These are phyloP conservation scores for Gasteruption jaculator DNA, from an alignment of 2,888 invertebrate species.

Conservation along the genomic window DNA sequence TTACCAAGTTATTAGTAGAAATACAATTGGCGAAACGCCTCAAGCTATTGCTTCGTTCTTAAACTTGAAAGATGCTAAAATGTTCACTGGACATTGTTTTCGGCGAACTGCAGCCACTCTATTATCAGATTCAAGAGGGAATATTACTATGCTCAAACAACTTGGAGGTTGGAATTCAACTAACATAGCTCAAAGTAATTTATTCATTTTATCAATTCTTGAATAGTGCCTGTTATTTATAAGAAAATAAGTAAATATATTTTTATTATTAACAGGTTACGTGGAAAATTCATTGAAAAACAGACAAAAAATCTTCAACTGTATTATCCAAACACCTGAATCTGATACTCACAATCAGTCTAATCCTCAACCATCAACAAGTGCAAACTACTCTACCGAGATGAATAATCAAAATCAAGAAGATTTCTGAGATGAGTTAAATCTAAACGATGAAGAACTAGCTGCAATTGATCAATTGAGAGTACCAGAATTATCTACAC, in stretches of 20 bases:
- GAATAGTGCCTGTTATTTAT: slow-evolving; percentile 4
- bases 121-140: slow-evolving; percentile 21
- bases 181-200: slow-evolving; percentile 19
- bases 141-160: slow-evolving; percentile 19
- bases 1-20: slow-evolving; percentile 19
- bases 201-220: slow-evolving; percentile 5
- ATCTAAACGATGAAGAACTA: too few relatives aligned
- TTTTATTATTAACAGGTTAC: slow-evolving; percentile 10
- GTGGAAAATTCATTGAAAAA: slow-evolving; percentile 17
- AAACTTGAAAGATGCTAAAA: slow-evolving; percentile 16
- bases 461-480: too few relatives aligned
- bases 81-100: slow-evolving; percentile 23
- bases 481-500: too few relatives aligned
- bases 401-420: too few relatives aligned
- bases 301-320: slow-evolving; percentile 14
- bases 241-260: neutral
- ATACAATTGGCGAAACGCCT: slow-evolving; percentile 23
- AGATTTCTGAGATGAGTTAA: too few relatives aligned
- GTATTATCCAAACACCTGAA: slow-evolving; percentile 11
- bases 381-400: too few relatives aligned
- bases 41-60: slow-evolving; percentile 18
- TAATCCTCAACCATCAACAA: too few relatives aligned
- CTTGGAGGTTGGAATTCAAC: slow-evolving; percentile 21
- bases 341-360: too few relatives aligned
- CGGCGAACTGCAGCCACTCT: slow-evolving; percentile 22